Evolutionary conservation across 2,797 vertebrate genomes (phyloP), one percentile per base, ranked within the genome.

Genomic region (Clarias fuscus): DNA sequence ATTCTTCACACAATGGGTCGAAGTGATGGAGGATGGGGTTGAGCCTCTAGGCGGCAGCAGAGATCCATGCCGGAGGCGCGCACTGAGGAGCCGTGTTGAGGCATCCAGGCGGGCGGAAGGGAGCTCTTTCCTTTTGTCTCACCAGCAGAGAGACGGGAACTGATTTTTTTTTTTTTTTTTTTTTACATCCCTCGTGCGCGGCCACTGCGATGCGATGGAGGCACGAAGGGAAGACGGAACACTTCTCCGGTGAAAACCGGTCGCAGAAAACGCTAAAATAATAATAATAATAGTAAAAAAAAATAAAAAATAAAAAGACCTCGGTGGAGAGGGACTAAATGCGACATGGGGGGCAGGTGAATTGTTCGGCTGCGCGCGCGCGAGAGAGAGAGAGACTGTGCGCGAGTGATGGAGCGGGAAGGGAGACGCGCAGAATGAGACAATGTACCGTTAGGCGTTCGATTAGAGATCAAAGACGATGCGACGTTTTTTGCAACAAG

Each of bases 81-180:
- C 22, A 18, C 6, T 72, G 20, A 83, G n/a, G 11, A 83, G n/a
- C 70, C 6, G 59, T 84, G 83, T 76, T 64, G 37, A 76, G 59
- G 83, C 61, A 64, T 84, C 72, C 71, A 20, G 40, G 37, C 71
- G 48, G 37, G 37, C 4, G 37, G 37, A 20, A 30, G 37, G 10
- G 61, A 2, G 17, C 17, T 48, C 48, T 11, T 48, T 27, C 33
- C 73, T 77, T 84, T 75, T 84, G 71, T 84, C 61, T 75, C 83
- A 20, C 22, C 37, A 64, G 20, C 33, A 76, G 59, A 53, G 58
- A 76, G 17, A 67, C n/a, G 10, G 37, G 10, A 27, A 40, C 7
- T 13, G 58, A 48, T 62, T 62, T 64, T 37, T 37, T 37, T 37
- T 33, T 37, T 37, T 37, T 37, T 33, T 33, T 37, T 37, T 37